Evolutionary conservation across 2,113 vertebrate species (phyloP), one percentile per base, ranked within the genome.

Genomic region (Archilochus colubris): DNA sequence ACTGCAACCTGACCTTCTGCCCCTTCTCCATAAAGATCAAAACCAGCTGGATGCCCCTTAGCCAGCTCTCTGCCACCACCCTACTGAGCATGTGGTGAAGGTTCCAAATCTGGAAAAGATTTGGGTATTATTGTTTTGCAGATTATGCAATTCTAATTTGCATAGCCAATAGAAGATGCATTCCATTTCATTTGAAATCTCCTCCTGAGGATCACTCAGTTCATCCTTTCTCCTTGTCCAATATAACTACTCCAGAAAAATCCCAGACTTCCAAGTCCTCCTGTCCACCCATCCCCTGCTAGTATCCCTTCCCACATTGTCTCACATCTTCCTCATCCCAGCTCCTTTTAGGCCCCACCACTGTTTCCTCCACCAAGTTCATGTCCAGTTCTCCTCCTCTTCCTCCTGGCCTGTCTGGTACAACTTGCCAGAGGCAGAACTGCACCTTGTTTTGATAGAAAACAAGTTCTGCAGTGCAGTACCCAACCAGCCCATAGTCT

Each of bases 251-350:
- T 30, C n/a, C 28, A 92, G 48, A 84, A 31, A 58, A 78, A 25
- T 19, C 86, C 46, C 53, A 63, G 59, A 16, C 25, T 91, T 43
- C 28, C 70, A 62, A 82, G 64, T 30, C 79, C 25, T 40, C 31
- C 59, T 0, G 1, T 2, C 8, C 30, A 46, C 31, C 28, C 8
- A 1, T 23, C 48, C 51, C 1, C 0, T 0, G 0, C 50, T 5
- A 73, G 50, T 70, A n/a, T 51, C 4, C 0, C 73, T 78, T 92
- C 82, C 91, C 85, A 82, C 0, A 1, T 78, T 0, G 1, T 17
- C 61, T 74, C 63, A 9, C 2, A 1, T 58, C 63, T 55, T 63
- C 68, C 44, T 55, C 79, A 54, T 38, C 62, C 68, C 70, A 61
- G 27, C 54, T 64, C 43, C 61, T 75, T 46, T 40, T 63, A 57